Base-by-base conservation (phyloP, 1,140 invertebrate genomes). In the Theocolax elegans region DNA sequence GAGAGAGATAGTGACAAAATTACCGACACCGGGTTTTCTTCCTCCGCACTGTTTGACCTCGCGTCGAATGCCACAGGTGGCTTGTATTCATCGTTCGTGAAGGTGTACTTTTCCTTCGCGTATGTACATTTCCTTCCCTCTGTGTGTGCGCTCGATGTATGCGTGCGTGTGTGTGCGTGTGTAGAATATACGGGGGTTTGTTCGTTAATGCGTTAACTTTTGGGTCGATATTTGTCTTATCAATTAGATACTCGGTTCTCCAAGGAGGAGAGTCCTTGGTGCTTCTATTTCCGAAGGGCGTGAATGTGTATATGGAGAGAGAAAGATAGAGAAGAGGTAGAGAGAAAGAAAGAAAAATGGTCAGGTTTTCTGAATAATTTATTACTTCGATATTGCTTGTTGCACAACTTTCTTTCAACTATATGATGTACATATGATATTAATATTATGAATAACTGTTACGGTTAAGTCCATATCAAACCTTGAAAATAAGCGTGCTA, bases 41-140 rank as follows among this genome's bases (percentile, higher is more conserved):
- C 21, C 35, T 44, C 19, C 56, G 1, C 56, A 13, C n/a, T 19
- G 17, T 27, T 6, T 38, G 15, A 12, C n/a, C 19, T 10, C 19
- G 17, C 54, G 15, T 9, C 59, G 40, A 31, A 42, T 65, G 62
- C 62, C 17, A 65, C 62, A 65, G 62, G 48, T 65, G 62, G 48
- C 62, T 35, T 65, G 48, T 21, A 65, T 53, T 51, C 46, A 65
- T 53, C 7, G 10, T 35, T 48, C 29, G n/a, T 23, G 12, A 46
- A n/a, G 13, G 1, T 15, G 7, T 15, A 17, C n/a, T n/a, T n/a
- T n/a, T n/a, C n/a, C n/a, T 19, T 51, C 48, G 8, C 53, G 27
- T 35, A 12, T 2, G 12, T 9, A 15, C 53, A 9, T 1, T 1
- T 29, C 6, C 6, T 1, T 23, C 12, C 19, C 21, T 2, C 2